Evolutionary conservation across 2,113 vertebrate genomes (phyloP), one percentile per base, ranked within the genome.

Genomic region (Laticauda laticaudata): DNA sequence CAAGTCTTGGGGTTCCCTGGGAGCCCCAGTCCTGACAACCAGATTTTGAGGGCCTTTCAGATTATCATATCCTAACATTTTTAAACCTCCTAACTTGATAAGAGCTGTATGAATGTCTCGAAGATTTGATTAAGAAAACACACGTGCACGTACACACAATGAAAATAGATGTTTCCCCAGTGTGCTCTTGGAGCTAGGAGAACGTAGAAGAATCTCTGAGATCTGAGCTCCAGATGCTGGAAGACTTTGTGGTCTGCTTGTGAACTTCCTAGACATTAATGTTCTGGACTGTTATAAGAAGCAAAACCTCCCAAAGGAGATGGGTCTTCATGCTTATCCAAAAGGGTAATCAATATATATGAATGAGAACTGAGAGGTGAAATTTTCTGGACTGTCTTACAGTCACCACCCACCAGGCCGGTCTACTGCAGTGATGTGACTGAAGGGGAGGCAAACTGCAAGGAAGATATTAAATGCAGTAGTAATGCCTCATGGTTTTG

Each of bases 211-310:
- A n/a, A 51, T 90, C 57, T 64, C 5, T 5, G 1, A 26, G 4
- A 90, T n/a, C 45, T 89, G 24, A 51, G 8, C 6, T 4, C 89
- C 89, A 69, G 89, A 90, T 69, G 59, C 45, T 21, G 59, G 59
- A 7, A n/a, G 64, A 69, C 59, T 48, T 90, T 9, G 15, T 69
- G 89, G 43, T 45, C 89, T 69, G 29, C 89, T n/a, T 51, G 15
- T 90, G 59, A 90, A 90, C 90, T 54, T 81, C 90, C 90, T 53
- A 54, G 89, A 69, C 15, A 51, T 34, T 11, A n/a, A 91, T 91
- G 45, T 91, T n/a, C 24, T 23, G 59, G 23, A 4, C 43, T 45
- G 59, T 9, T 26, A 6, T 45, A 57, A 90, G 89, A 90, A 69
- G 48, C 57, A 64, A 14, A 48, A 87, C 29, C 18, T n/a, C 34